A percentile compares a stretch with the other conserved stretches of the same genome.
These are phyloP conservation scores for Amiota mariae DNA, from an alignment of 2,888 invertebrate species.

Conservation along the genomic window DNA sequence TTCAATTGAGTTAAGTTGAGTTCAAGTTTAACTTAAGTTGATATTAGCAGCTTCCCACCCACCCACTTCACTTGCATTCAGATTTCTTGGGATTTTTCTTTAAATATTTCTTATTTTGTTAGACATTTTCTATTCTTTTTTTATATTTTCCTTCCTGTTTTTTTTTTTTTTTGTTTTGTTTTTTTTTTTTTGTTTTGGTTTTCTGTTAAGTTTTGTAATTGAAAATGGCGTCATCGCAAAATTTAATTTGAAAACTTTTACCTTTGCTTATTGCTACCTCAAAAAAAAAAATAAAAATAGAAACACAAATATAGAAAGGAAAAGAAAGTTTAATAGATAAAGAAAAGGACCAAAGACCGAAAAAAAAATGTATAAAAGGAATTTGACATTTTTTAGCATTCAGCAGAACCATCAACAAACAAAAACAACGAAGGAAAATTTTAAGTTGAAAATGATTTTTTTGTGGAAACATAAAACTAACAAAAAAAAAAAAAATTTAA, in stretches of 20 bases:
- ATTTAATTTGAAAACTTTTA: constrained; percentile 67
- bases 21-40: neutral
- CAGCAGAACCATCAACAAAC: no score
- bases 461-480: no score
- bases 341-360: constrained; percentile 42
- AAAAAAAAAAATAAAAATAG: no score
- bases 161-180: no score
- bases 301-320: constrained; percentile 11
- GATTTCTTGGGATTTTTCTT: neutral
- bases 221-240: constrained; percentile 67
- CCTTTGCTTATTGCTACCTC: constrained; percentile 55
- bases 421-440: constrained; percentile 34
- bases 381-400: no score
- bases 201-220: constrained; percentile 63
- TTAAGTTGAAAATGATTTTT: constrained; percentile 32
- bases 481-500: constrained; percentile 18
- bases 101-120: neutral
- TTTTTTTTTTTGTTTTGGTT: constrained; percentile 41
- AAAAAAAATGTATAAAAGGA: constrained; percentile 20
- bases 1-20: no score
- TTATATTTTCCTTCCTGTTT: neutral
- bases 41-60: neutral
- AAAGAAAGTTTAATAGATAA: constrained; percentile 12
- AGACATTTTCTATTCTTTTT: neutral
- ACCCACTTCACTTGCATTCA: neutral